Conservation (phyloP, 2,113 vertebrate species). For the Microtus montanus region DNA sequence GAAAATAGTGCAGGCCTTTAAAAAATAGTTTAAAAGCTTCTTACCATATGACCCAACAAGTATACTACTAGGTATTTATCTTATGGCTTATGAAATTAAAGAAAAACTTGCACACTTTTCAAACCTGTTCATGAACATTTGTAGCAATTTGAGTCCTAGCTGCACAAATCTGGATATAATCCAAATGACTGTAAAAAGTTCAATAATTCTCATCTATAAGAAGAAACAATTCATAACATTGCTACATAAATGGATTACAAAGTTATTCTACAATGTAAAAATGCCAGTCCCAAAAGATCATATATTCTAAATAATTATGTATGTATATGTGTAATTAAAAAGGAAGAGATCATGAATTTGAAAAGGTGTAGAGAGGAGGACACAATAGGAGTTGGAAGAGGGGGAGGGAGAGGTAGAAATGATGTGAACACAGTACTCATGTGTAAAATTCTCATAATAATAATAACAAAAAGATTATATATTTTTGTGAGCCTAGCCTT, state of each 20-base stretch:
- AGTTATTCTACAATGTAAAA: background rate
- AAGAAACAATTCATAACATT: background rate
- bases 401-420: background rate
- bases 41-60: background rate
- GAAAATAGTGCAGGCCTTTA: background rate
- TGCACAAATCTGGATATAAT: slow-evolving; percentile 13
- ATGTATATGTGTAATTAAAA: background rate
- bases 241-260: background rate
- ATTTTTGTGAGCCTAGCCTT: background rate
- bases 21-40: background rate
- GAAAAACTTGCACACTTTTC: background rate
- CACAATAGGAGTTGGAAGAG: background rate
- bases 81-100: background rate
- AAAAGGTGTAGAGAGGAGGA: background rate
- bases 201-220: background rate
- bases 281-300: background rate
- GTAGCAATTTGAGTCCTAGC: background rate
- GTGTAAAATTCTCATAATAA: background rate
- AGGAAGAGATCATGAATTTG: background rate
- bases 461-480: background rate
- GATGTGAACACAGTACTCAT: background rate
- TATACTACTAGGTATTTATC: background rate
- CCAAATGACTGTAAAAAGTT: background rate
- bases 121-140: background rate
- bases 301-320: background rate